Percentiles rank a stretch among this genome's conserved stretches.
These are phyloP conservation scores for Tinea semifulvella DNA, from an alignment of 2,888 invertebrate genomes.

Conservation along the genomic window DNA sequence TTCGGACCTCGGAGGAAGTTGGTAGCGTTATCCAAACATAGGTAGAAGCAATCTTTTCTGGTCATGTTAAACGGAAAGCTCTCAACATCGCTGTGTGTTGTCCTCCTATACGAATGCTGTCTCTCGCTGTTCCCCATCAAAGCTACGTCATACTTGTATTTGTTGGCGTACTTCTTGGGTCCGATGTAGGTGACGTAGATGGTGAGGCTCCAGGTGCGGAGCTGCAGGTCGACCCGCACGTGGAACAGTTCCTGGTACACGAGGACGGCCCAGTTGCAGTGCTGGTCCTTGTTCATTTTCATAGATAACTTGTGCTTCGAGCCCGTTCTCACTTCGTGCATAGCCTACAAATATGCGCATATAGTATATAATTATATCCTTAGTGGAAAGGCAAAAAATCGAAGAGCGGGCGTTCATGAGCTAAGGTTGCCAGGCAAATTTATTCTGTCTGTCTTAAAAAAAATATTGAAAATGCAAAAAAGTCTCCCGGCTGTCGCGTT, in stretches of 20 bases:
- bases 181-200: conserved; percentile 52
- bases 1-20: conserved; percentile 46
- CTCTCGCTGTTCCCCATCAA: conserved; percentile 39
- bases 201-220: conserved; percentile 41
- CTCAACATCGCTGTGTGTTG: conserved; percentile 53
- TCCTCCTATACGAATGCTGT: conserved; percentile 38
- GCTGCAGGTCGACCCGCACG: conserved; percentile 42
- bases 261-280: conserved; percentile 44
- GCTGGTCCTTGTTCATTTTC: conserved; percentile 40
- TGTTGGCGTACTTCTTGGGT: conserved; percentile 39
- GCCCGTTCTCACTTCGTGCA: conserved; percentile 42
- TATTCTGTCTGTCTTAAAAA: too few relatives aligned
- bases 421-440: too few relatives aligned
- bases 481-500: too few relatives aligned
- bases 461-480: too few relatives aligned
- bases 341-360: conserved; percentile 29
- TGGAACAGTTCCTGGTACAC: conserved; percentile 44
- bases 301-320: conserved; percentile 38
- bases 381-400: too few relatives aligned
- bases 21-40: conserved; percentile 45
- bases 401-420: too few relatives aligned
- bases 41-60: conserved; percentile 51
- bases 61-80: conserved; percentile 36
- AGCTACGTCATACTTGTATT: conserved; percentile 30
- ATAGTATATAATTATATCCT: too few relatives aligned